Base-by-base conservation (phyloP, 2,113 vertebrate genomes). In the Colius striatus region DNA sequence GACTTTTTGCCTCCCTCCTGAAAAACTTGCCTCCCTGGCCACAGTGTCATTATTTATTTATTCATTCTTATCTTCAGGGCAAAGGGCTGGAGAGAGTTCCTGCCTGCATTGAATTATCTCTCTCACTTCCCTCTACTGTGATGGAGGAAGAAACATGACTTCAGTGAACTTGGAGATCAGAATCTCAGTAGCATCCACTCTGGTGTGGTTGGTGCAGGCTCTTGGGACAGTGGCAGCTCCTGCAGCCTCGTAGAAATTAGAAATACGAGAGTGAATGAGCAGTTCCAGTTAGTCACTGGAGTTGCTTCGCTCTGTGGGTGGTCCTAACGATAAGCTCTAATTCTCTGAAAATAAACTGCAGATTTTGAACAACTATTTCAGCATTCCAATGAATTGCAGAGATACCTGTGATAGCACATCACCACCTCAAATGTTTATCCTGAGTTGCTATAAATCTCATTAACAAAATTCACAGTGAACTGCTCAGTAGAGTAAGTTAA, bases 151-250 rank as follows among this genome's bases (percentile, higher is more conserved):
- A 7, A 4, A 73, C 53, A 43, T 5, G 1, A 27, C n/a, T 73
- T 13, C n/a, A 63, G 26, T 2, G 3, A 22, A 13, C 43, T 11
- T 11, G 27, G 41, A 43, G 55, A 20, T 4, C 32, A 51, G 34
- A 73, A 51, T 26, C 13, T 32, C 0, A 0, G 11, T 19, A 60
- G 7, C 0, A 0, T 41, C n/a, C 27, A 55, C 36, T 9, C 34
- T 22, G 36, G 2, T 48, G n/a, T 5, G 50, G 20, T 2, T 50
- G 48, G 6, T 16, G 21, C 26, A 50, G 60, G 13, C 36, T 25
- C 15, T 0, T 3, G 47, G 50, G 41, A 29, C 82, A 66, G 15
- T 2, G 30, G 83, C 79, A 84, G 65, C 45, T 72, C 68, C 66
- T 63, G 54, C 1, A 7, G 45, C 87, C 70, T 65, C 3, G 1